Conservation (phyloP, 2,797 vertebrate species). For the Rousettus madagascariensis region DNA sequence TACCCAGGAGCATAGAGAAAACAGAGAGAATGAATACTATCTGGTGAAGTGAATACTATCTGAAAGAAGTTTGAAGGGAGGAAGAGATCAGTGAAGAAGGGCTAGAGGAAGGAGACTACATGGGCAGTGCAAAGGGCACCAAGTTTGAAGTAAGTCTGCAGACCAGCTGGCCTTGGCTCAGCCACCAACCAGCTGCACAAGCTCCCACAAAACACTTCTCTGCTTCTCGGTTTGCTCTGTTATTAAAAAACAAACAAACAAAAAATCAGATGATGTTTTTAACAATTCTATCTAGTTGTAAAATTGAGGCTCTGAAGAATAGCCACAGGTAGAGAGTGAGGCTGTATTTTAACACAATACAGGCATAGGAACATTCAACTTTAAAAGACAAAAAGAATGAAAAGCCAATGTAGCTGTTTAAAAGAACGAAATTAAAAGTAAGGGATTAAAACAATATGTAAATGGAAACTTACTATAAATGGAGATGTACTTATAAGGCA, state of each 20-base stretch:
- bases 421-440: background rate
- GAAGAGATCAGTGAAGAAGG: background rate
- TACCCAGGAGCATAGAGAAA: background rate
- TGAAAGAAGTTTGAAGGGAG: background rate
- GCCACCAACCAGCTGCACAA: background rate
- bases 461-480: background rate
- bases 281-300: background rate
- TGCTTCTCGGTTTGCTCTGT: background rate
- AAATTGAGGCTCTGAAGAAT: background rate
- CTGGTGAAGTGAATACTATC: slow-evolving; percentile 13
- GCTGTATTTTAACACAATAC: background rate
- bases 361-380: background rate
- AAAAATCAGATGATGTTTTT: slow-evolving; percentile 7
- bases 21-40: background rate
- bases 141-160: background rate
- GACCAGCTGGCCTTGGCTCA: background rate
- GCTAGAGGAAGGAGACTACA: background rate
- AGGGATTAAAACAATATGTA: background rate
- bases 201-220: background rate
- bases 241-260: background rate
- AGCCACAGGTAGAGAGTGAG: background rate
- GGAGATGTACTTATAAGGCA: background rate
- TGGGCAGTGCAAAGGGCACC: background rate
- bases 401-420: background rate
- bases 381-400: background rate